phyloP scores from a whole-genome alignment of 2,888 invertebrate genomes.

The Drosophila neotestacea region DNA sequence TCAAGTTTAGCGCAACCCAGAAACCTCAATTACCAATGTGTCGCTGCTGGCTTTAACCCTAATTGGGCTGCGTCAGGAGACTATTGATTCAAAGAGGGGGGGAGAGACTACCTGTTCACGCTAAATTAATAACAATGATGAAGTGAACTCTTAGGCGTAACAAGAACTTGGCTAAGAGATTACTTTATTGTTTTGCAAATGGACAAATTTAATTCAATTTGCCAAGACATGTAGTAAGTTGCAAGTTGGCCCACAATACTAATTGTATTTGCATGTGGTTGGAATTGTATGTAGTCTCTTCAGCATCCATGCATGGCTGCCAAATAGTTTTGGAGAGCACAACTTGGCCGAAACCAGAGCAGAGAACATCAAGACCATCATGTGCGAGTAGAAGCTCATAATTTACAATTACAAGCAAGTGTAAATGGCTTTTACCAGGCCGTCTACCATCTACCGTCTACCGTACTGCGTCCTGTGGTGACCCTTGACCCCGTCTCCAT shows the following conservation, averaged over 20 bases:
- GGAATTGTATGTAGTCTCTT: neutral
- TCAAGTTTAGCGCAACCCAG: slow-evolving; percentile 63
- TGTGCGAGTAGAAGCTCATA: slow-evolving; percentile 50
- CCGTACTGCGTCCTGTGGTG: neutral
- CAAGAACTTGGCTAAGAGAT: slow-evolving; percentile 6
- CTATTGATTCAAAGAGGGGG: slow-evolving; percentile 6
- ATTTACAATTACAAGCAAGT: slow-evolving; percentile 72
- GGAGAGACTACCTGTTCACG: slow-evolving; percentile 5
- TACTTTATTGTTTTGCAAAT: slow-evolving; percentile 43
- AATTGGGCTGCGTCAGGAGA: slow-evolving; percentile 57
- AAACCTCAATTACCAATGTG: slow-evolving; percentile 70
- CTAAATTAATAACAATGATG: slow-evolving; percentile 19
- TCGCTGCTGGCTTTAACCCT: slow-evolving; percentile 76
- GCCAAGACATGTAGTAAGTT: slow-evolving; percentile 13
- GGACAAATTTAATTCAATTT: slow-evolving; percentile 47
- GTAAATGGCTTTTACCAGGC: slow-evolving; percentile 60
- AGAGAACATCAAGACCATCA: slow-evolving; percentile 1
- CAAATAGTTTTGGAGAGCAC: slow-evolving; percentile 20
- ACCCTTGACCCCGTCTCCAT: slow-evolving; percentile 15
- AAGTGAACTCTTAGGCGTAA: neutral
- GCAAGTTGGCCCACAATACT: slow-evolving; percentile 23
- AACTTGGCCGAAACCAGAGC: slow-evolving; percentile 6
- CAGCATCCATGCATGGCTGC: neutral
- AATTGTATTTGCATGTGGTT: slow-evolving; percentile 77
- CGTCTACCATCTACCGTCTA: neutral